Conservation (phyloP, 2,888 invertebrate genomes). For the Amorpha juglandis region DNA sequence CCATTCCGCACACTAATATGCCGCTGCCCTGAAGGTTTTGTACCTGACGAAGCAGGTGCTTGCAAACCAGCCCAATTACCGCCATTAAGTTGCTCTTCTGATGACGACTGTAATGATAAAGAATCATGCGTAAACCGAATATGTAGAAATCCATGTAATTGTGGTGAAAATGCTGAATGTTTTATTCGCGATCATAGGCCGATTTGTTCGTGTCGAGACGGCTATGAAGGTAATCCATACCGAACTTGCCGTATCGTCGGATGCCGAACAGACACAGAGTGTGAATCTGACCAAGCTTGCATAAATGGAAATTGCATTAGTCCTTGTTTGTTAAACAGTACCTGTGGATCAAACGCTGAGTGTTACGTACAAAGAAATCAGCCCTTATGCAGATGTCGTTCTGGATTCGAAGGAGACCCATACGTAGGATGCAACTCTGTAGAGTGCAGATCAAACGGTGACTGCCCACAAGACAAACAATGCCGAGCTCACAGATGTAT, state of each 20-base stretch:
- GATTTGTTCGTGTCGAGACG: constrained; percentile 92
- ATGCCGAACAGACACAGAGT: constrained; percentile 92
- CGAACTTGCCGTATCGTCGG: constrained; percentile 91
- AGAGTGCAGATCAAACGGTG: constrained; percentile 93
- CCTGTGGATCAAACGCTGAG: constrained; percentile 92
- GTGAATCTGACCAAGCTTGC: constrained; percentile 92
- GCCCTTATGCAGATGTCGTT: constrained; percentile 91
- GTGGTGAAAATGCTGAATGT: constrained; percentile 93
- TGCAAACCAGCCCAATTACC: constrained; percentile 89
- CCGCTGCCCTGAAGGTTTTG: constrained; percentile 93
- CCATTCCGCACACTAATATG: constrained; percentile 95
- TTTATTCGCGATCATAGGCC: constrained; percentile 92
- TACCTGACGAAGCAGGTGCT: constrained; percentile 90
- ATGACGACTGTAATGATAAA: constrained; percentile 90
- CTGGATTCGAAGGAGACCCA: constrained; percentile 92
- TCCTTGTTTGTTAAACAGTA: constrained; percentile 91
- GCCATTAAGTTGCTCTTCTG: constrained; percentile 90
- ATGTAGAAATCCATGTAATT: constrained; percentile 94
- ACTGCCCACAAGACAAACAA: constrained; percentile 93
- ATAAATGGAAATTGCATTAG: constrained; percentile 93
- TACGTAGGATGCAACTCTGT: constrained; percentile 89
- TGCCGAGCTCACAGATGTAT: constrained; percentile 94
- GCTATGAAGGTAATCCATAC: constrained; percentile 94
- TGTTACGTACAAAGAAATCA: constrained; percentile 89
- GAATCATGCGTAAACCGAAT: constrained; percentile 94